Base-by-base conservation (phyloP, 1,140 invertebrate genomes). In the Drosophila watanabei region DNA sequence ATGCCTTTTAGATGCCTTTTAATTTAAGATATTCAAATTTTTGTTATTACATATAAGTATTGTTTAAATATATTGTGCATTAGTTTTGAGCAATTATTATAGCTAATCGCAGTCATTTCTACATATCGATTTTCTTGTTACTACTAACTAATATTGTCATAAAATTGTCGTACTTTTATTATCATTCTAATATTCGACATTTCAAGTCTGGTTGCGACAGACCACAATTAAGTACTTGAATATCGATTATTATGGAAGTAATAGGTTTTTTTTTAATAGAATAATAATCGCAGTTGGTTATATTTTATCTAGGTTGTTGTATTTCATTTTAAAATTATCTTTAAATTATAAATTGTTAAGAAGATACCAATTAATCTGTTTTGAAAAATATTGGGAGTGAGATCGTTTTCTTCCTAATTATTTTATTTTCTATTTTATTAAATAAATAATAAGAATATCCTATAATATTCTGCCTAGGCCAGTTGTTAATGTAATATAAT, bases 81-180 rank as follows among this genome's bases (percentile, higher is more conserved):
- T 20, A 30, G 28, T 9, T 65, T 14, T 30, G 41, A 39, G 24
- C n/a, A 45, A 41, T 18, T 32, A 45, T 11, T 46, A 59, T 37
- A 37, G 10, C 3, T 28, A 30, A 54, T 28, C 8, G 5, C 16
- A 18, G 16, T 62, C 2, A 20, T 35, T 39, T 32, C 20, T 56
- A 39, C 14, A 13, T 59, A 13, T n/a, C 9, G 28, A 24, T 13
- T 14, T 39, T 18, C 2, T 6, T 13, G 16, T 13, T n/a, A 28
- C 49, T 41, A 41, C 14, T 32, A 30, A 7, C 35, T 60, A 64
- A 35, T 64, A 64, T 64, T 41, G 54, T 61, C 62, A 63, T 41
- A 24, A 60, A 18, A 41, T 41, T 32, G 18, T 20, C 9, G 30
- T n/a, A 16, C 16, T 64, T 64, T 64, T 64, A 39, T 32, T 37